phyloP scores from a whole-genome alignment of 92 coral and sea anemone species.

The Meandrina meandrites region DNA sequence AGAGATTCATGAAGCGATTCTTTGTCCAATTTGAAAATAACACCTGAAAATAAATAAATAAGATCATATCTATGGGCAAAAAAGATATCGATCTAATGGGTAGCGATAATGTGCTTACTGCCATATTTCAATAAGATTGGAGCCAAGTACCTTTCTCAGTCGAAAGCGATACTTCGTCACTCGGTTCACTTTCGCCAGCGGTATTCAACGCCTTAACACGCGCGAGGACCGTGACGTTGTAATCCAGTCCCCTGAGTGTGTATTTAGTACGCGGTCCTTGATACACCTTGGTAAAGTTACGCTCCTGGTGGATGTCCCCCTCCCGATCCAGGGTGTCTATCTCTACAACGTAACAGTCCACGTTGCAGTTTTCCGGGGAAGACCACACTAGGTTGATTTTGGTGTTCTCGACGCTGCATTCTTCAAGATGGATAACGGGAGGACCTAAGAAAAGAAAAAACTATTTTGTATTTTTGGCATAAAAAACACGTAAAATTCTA shows the following conservation, averaged over 20 bases:
- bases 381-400: constrained; percentile 79
- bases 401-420: constrained; percentile 87
- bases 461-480: too few species aligned
- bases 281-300: constrained; percentile 76
- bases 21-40: constrained; percentile 76
- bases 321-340: constrained; percentile 78
- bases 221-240: constrained; percentile 77
- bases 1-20: constrained; percentile 71
- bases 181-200: constrained; percentile 85
- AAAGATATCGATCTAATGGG: too few species aligned
- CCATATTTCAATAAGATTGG: too few species aligned
- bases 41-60: constrained; percentile 47
- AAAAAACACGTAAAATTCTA: too few species aligned
- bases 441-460: constrained; percentile 41
- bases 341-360: constrained; percentile 81
- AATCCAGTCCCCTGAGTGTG: constrained; percentile 80
- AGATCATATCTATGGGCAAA: too few species aligned
- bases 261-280: constrained; percentile 88
- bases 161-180: constrained; percentile 80
- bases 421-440: constrained; percentile 73
- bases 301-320: constrained; percentile 83
- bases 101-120: too few species aligned
- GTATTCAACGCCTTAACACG: constrained; percentile 87
- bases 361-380: constrained; percentile 78
- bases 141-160: constrained; percentile 72